Conservation (phyloP, 2,888 invertebrate genomes). For the Acanthosepion pharaonis region DNA sequence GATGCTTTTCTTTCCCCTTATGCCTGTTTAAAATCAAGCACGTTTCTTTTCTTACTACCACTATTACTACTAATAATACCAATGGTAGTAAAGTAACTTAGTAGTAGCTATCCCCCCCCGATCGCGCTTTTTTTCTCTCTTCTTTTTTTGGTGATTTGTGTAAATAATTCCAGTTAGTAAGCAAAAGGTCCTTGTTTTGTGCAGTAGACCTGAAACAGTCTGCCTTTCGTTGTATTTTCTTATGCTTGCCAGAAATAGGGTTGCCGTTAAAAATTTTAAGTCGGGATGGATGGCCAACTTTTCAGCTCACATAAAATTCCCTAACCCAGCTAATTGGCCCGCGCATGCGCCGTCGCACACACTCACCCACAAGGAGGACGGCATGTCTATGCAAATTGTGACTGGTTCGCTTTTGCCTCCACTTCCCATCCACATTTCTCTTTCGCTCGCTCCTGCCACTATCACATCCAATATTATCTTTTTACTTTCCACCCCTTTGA, state of each 20-base stretch:
- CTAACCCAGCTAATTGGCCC: constrained; percentile 33
- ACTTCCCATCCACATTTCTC: background rate
- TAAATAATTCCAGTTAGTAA: background rate
- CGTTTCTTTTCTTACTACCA: background rate
- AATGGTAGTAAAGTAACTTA: background rate
- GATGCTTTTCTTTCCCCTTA: background rate
- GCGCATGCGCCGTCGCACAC: background rate
- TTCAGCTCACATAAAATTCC: constrained; percentile 9
- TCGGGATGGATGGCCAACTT: background rate
- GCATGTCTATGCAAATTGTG: background rate
- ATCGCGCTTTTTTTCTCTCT: background rate
- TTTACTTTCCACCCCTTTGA: background rate
- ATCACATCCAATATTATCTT: background rate
- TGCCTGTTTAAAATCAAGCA: background rate
- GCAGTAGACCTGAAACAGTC: background rate
- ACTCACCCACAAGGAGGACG: background rate
- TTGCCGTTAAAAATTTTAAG: constrained; percentile 15
- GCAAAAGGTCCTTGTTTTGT: background rate
- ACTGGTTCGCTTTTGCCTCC: background rate
- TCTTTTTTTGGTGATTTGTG: background rate
- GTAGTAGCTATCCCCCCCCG: background rate
- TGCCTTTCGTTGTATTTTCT: background rate
- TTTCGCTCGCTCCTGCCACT: background rate
- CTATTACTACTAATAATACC: background rate
- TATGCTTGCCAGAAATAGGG: background rate